A percentile compares a stretch with the other conserved stretches of the same genome.
Evolutionary conservation across 2,888 invertebrate species (phyloP).

Genomic region (Eustalomyia histrio): DNA sequence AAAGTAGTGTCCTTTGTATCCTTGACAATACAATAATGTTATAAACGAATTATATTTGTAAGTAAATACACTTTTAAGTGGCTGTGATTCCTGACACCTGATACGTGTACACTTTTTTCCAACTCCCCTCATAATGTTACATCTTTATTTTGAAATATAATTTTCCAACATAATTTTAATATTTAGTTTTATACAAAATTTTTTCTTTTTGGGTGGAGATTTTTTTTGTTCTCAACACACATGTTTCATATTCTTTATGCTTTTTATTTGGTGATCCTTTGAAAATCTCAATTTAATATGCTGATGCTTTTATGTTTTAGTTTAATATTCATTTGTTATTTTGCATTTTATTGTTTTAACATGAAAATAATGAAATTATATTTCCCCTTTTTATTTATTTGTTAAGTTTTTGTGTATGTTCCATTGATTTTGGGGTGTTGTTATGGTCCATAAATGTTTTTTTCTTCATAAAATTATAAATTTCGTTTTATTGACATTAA

Average conservation of each 20-base stretch:
- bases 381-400: conserved; percentile 12
- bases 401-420: conserved; percentile 16
- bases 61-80: conserved; percentile 37
- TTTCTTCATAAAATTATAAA: conserved; percentile 34
- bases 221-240: conserved; percentile 13
- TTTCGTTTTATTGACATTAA: conserved; percentile 32
- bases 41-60: conserved; percentile 15
- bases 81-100: conserved; percentile 63
- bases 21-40: background rate
- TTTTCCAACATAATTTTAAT: background rate
- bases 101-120: conserved; percentile 29
- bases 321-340: conserved; percentile 34
- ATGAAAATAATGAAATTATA: background rate
- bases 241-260: conserved; percentile 26
- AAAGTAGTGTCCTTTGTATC: conserved; percentile 18
- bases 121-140: conserved; percentile 18
- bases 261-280: conserved; percentile 21
- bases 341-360: conserved; percentile 47
- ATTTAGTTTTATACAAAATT: background rate
- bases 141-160: conserved; percentile 26
- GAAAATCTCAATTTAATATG: conserved; percentile 37
- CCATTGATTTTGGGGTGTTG: conserved; percentile 31
- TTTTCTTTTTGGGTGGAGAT: background rate
- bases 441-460: conserved; percentile 38
- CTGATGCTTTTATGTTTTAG: conserved; percentile 18